Conservation (phyloP, 2,888 invertebrate species). For the Brenthis hecate region DNA sequence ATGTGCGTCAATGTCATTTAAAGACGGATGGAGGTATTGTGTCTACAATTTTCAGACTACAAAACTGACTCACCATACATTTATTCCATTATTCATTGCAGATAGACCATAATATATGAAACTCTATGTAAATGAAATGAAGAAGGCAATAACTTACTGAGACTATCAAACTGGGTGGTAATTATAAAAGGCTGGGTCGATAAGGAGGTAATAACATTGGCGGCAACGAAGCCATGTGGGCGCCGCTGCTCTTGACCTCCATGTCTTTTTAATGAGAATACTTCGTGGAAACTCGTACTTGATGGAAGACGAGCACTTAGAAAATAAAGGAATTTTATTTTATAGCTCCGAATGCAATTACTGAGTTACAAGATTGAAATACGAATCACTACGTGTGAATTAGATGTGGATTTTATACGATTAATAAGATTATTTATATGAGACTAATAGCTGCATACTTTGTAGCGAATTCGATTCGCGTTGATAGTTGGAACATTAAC, state of each 20-base stretch:
- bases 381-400: no score
- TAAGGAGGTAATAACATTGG: conserved; percentile 54
- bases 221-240: conserved; percentile 59
- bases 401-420: no score
- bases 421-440: no score
- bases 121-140: conserved; percentile 47
- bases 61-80: not conserved
- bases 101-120: conserved; percentile 44
- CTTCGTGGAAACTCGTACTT: conserved; percentile 41
- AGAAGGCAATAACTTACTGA: conserved; percentile 50
- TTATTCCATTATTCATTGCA: not conserved
- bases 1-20: conserved; percentile 46
- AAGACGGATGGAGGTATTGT: conserved; percentile 50
- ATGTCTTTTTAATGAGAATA: conserved; percentile 57
- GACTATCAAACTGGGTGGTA: conserved; percentile 44
- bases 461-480: no score
- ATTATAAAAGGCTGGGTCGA: conserved; percentile 48
- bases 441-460: no score
- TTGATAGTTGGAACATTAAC: no score
- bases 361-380: no score
- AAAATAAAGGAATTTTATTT: conserved; percentile 1
- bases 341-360: not conserved
- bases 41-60: not conserved
- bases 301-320: conserved; percentile 32
- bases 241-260: conserved; percentile 62